These are phyloP conservation scores for Thamnophis sirtalis DNA, from an alignment of 2,113 vertebrate genomes.

Conservation along the genomic window DNA sequence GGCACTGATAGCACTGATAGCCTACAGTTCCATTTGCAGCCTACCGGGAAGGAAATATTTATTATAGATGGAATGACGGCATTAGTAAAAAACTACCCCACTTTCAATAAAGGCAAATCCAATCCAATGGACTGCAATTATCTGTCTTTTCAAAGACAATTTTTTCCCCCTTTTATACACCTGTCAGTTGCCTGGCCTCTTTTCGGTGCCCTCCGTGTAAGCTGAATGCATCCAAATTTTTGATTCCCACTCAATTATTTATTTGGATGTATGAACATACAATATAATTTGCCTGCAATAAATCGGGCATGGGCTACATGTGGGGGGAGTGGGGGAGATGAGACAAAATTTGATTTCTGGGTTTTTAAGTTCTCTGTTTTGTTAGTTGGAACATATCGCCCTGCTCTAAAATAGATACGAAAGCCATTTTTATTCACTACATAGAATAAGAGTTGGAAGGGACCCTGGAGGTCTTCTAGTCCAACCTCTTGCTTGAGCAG, in stretches of 20 bases:
- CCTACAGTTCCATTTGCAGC: neutral
- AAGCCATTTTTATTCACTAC: neutral
- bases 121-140: neutral
- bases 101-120: neutral
- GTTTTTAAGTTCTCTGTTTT: neutral
- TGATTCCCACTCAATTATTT: neutral
- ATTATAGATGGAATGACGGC: neutral
- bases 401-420: neutral
- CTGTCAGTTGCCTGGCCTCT: neutral
- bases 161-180: neutral
- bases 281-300: neutral
- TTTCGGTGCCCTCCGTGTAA: neutral
- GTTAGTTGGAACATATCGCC: neutral
- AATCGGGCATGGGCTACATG: neutral
- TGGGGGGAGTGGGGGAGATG: neutral
- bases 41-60: neutral
- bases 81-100: neutral
- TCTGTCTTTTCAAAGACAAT: neutral
- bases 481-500: too few relatives aligned
- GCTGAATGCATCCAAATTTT: neutral
- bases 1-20: neutral
- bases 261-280: neutral
- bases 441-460: neutral
- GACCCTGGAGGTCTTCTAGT: too few relatives aligned
- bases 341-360: neutral